Conservation (phyloP, 2,797 vertebrate genomes). For the Acipenser transmontanus region DNA sequence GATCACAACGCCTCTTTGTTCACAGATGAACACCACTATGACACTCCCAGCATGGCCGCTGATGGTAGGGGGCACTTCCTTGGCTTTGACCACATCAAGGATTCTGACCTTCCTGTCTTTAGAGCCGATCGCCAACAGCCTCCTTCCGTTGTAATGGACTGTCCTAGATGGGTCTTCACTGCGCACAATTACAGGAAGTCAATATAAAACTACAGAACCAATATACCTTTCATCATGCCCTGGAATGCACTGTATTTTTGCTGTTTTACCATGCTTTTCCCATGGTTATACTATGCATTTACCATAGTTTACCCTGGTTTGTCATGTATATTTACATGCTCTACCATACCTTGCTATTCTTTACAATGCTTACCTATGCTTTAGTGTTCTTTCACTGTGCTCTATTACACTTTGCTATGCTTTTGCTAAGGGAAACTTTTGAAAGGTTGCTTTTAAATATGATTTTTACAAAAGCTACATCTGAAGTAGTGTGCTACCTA, state of each 20-base stretch:
- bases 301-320: not conserved
- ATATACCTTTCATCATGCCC: not conserved
- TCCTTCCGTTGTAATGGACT: slow-evolving; percentile 65
- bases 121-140: slow-evolving; percentile 58
- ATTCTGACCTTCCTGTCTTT: slow-evolving; percentile 57
- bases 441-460: not conserved
- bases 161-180: slow-evolving; percentile 64
- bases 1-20: slow-evolving; percentile 64
- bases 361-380: too few relatives aligned
- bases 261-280: slow-evolving; percentile 23
- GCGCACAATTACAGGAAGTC: not conserved
- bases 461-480: not conserved
- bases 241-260: slow-evolving; percentile 27
- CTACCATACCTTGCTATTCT: too few relatives aligned
- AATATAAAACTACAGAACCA: not conserved
- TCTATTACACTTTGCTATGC: too few relatives aligned
- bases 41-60: slow-evolving; percentile 62
- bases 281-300: not conserved
- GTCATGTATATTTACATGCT: too few relatives aligned
- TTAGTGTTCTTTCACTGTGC: too few relatives aligned
- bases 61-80: slow-evolving; percentile 35
- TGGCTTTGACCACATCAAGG: slow-evolving; percentile 37
- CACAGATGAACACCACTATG: slow-evolving; percentile 53
- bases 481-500: slow-evolving; percentile 32
- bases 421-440: not conserved